These are phyloP conservation scores for Scarus forsteni DNA, from an alignment of 2,797 vertebrate genomes.

Conservation along the genomic window DNA sequence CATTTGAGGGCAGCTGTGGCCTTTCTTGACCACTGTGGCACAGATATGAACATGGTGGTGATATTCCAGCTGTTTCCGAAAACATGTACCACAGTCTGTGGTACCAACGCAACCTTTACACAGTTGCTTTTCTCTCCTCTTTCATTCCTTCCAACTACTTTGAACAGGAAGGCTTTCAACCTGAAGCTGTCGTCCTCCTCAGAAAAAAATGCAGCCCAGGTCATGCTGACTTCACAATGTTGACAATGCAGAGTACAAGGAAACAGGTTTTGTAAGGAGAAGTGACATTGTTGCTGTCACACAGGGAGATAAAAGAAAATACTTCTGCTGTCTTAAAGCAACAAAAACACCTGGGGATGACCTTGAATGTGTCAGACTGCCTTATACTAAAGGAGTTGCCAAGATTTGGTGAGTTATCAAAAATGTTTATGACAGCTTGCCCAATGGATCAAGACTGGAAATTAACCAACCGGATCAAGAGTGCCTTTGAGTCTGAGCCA, in stretches of 20 bases:
- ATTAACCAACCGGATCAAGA: not conserved
- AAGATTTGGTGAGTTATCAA: not conserved
- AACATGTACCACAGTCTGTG: too few relatives aligned
- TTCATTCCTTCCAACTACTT: not conserved
- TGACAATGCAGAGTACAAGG: not conserved
- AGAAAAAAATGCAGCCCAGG: not conserved
- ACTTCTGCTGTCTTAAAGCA: conserved; percentile 11
- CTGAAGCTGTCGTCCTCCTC: not conserved
- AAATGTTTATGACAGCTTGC: not conserved
- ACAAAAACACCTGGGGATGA: conserved; percentile 21
- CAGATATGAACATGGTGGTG: too few relatives aligned
- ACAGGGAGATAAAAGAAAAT: conserved; percentile 13
- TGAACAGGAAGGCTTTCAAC: not conserved
- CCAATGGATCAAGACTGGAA: not conserved
- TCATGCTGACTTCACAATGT: not conserved
- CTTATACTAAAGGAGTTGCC: not conserved
- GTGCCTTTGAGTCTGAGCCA: not conserved
- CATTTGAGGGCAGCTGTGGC: too few relatives aligned
- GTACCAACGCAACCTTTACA: too few relatives aligned
- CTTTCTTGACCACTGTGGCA: too few relatives aligned
- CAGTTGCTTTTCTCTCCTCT: too few relatives aligned
- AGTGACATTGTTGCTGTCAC: conserved; percentile 25
- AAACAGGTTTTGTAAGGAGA: conserved; percentile 5
- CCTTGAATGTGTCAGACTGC: conserved; percentile 4
- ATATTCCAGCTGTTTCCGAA: too few relatives aligned